Base-by-base conservation (phyloP, 2,113 vertebrate species). In the Lycocorax pyrrhopterus region DNA sequence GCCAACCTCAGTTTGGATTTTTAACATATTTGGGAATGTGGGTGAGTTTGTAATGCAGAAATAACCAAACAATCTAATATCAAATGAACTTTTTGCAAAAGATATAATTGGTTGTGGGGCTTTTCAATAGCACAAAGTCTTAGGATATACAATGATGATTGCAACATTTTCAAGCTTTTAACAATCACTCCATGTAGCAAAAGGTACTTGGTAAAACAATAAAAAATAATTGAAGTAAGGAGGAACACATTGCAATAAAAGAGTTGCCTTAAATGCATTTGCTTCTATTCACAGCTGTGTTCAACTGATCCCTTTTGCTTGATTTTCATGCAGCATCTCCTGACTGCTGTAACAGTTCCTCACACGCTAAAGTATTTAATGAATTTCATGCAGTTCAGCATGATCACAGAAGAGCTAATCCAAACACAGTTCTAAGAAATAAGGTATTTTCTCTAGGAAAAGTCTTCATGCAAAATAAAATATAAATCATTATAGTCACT, bases 1-100 rank as follows among this genome's bases (percentile, higher is more conserved):
- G 96, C 92, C 86, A 74, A 81, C 94, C 93, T 74, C 94, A 91
- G 71, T 90, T 89, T 76, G 59, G 76, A 94, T 96, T 96, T 94
- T 85, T 89, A 56, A 73, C 63, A 87, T 96, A 89, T 96, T 56
- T 94, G 85, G 46, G 69, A 93, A 71, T 59, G 30, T 81, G 58
- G 37, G 71, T 85, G 35, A 89, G 94, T 97, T 90, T 93, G 64
- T 55, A 93, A 55, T 43, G 73, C 52, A 75, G 26, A 88, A 88
- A 60, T 81, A 74, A 35, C 25, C 63, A 32, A 55, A 55, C 10
- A 66, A 41, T 80, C 21, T 63, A 76, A 44, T 81, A 71, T 46
- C 18, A 89, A 89, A 77, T 66, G 39, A 89, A 68, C 25, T 79
- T 72, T 91, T 84, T 90, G 35, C 46, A 80, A 60, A 90, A 87